Conservation (phyloP, 2,888 invertebrate genomes). For the Luperina nickerlii region DNA sequence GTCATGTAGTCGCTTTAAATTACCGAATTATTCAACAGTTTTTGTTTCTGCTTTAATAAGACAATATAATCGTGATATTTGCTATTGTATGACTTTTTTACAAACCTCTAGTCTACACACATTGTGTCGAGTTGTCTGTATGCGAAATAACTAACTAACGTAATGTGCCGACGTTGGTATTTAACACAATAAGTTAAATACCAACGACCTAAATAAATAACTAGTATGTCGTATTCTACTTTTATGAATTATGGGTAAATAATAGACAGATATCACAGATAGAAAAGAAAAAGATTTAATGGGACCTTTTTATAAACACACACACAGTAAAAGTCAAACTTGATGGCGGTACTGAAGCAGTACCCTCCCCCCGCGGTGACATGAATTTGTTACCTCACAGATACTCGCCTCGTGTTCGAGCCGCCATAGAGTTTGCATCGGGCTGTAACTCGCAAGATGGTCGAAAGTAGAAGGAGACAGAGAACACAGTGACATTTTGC, state of each 20-base stretch:
- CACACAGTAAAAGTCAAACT: neutral
- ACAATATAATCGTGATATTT: conserved; percentile 62
- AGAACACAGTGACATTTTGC: neutral
- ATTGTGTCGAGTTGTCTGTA: conserved; percentile 39
- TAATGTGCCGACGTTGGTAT: conserved; percentile 7
- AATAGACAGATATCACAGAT: neutral
- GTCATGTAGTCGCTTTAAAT: neutral
- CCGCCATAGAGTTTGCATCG: neutral
- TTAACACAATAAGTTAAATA: conserved; percentile 11
- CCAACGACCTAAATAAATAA: neutral
- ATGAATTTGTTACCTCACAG: neutral
- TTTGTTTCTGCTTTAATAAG: conserved; percentile 63
- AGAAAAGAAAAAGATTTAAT: neutral
- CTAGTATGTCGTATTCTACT: neutral
- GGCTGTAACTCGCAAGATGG: neutral
- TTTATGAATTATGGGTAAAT: neutral
- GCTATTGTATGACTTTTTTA: conserved; percentile 60
- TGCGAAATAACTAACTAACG: conserved; percentile 43
- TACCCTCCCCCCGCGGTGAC: neutral
- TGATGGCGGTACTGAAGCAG: neutral
- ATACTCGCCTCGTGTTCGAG: neutral
- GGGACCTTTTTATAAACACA: neutral
- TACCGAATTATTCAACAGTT: conserved; percentile 34
- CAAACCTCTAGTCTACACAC: conserved; percentile 15
- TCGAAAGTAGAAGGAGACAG: neutral